Base-by-base conservation (phyloP, 64 coral and sea anemone genomes). In the Montipora efflorescens region DNA sequence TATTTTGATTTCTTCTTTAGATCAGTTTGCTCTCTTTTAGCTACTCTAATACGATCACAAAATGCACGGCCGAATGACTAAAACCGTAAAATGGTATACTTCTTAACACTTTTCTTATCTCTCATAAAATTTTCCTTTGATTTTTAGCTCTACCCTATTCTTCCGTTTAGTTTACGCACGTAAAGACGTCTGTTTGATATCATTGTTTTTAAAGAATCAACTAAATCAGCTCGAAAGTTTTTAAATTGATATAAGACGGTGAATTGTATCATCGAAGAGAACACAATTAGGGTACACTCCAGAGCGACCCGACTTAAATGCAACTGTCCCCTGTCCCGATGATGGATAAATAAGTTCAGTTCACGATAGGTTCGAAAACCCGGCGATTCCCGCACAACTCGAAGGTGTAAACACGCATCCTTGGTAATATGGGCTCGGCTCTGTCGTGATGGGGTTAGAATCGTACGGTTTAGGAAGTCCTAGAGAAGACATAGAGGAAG, bases 401-500 rank as follows among this genome's bases (percentile, higher is more conserved):
- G 96, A 94, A 22, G 96, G 93, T 72, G 96, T 98, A 88, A 98
- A 98, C 47, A 95, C 96, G 74, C 96, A 98, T 3, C 96, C 96
- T 85, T 98, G 96, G 75, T 98, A 98, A 50, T 98, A 98, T 3
- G 96, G 96, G 76, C 91, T 98, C 20, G 93, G 83, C 72, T 98
- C 96, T 49, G 96, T 98, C 0, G 96, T 77, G n/a, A 98, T 98
- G 3, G 96, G 96, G 51, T 98, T 93, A 52, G 96, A 47, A 20
- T 98, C 96, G 78, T 98, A 98, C 2, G 93, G 95, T 90, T 98
- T 98, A 52, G 96, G 90, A 79, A 98, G 94, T 98, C 96, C 96
- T 68, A 98, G 90, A 51, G 96, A 95, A 80, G 91, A 90, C 93
- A 98, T 92, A 8, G 96, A 89, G 15, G 92, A 87, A n/a, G 90